Conservation (phyloP, 2,113 vertebrate genomes). For the Tachysurus vachellii region DNA sequence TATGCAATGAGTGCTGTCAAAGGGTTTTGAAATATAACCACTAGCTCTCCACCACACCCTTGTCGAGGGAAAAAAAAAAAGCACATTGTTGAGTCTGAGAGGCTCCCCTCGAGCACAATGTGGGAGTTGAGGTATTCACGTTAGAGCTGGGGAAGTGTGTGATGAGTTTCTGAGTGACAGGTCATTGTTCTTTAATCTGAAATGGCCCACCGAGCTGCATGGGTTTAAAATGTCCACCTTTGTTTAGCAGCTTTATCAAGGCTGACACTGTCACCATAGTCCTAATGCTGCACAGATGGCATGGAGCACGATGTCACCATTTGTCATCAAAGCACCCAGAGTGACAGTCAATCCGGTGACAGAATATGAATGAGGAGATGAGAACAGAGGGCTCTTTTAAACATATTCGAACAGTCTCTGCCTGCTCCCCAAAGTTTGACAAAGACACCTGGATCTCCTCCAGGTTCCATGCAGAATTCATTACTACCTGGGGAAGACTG, state of each 20-base stretch:
- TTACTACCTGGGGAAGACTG: neutral
- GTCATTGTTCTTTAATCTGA: conserved; percentile 53
- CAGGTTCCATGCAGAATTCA: neutral
- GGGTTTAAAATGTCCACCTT: conserved; percentile 47
- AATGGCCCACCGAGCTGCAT: conserved; percentile 30
- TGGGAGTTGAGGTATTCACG: conserved; percentile 14
- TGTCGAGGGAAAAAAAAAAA: conserved; percentile 1
- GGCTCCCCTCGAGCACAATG: neutral
- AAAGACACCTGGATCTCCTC: conserved; percentile 21
- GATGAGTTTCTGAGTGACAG: conserved; percentile 52
- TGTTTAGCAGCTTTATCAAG: conserved; percentile 49
- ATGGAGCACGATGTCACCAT: conserved; percentile 44
- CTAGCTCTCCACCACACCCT: conserved; percentile 29
- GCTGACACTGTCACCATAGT: conserved; percentile 33
- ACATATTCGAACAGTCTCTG: neutral
- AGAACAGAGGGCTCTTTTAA: conserved; percentile 2
- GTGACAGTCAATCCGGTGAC: conserved; percentile 24
- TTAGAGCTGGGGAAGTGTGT: neutral
- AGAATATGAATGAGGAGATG: conserved; percentile 46
- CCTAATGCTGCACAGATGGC: conserved; percentile 46
- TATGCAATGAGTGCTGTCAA: conserved; percentile 30
- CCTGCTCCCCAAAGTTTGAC: neutral
- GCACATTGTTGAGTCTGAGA: conserved; percentile 15
- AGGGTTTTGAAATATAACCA: conserved; percentile 19
- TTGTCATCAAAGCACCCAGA: conserved; percentile 47